Percentiles rank a stretch among this genome's conserved stretches.
These are phyloP conservation scores for Gasterosteus aculeatus DNA, from an alignment of 2,113 vertebrate genomes.

Conservation along the genomic window DNA sequence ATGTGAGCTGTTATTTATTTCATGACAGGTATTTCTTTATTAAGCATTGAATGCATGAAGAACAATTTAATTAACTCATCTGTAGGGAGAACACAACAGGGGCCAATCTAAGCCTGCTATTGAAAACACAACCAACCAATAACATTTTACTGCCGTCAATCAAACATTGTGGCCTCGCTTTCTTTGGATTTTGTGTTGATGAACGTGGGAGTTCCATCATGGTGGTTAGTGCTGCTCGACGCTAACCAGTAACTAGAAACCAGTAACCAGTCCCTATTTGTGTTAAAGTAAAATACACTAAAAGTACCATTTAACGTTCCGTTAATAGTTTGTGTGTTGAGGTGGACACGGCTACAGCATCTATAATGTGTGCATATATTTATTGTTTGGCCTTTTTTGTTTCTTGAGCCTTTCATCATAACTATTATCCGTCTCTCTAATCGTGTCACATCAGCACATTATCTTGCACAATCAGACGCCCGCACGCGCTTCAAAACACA, in stretches of 20 bases:
- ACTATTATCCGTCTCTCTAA: conserved; percentile 2
- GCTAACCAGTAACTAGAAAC: neutral
- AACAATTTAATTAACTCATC: neutral
- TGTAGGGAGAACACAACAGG: neutral
- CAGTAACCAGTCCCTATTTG: too few species aligned
- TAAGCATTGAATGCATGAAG: too few species aligned
- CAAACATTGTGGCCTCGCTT: neutral
- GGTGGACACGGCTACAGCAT: too few species aligned
- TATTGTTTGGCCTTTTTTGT: neutral
- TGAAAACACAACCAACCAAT: neutral
- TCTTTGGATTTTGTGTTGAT: neutral
- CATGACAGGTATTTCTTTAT: neutral
- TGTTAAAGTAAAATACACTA: too few species aligned
- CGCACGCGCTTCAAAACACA: neutral
- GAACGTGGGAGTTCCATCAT: neutral
- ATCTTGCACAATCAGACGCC: conserved; percentile 11
- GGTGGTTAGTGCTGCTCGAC: neutral
- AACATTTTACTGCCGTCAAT: neutral
- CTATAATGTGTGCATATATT: too few species aligned
- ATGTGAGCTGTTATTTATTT: neutral
- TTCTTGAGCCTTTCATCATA: neutral
- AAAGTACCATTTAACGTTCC: too few species aligned
- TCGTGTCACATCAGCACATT: conserved; percentile 13
- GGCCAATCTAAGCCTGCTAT: neutral
- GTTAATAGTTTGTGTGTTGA: too few species aligned